Conservation (phyloP, 1,140 invertebrate genomes). For the Vollenhovia emeryi region DNA sequence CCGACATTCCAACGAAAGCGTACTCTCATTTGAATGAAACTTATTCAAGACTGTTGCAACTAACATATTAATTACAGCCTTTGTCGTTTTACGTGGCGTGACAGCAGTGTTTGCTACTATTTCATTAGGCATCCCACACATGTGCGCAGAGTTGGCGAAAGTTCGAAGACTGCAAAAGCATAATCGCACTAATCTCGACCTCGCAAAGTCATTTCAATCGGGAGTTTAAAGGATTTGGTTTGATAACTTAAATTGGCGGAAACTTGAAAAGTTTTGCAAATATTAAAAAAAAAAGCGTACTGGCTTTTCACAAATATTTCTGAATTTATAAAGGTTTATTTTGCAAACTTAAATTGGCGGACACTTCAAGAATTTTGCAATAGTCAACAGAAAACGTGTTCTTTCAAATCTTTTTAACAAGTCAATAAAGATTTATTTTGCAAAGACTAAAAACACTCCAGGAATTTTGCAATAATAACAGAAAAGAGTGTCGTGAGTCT, state of each 20-base stretch:
- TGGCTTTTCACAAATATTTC: neutral
- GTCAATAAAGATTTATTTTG: too few relatives aligned
- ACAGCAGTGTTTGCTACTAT: neutral
- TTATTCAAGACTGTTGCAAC: neutral
- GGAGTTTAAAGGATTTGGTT: neutral
- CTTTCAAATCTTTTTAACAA: too few relatives aligned
- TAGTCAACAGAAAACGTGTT: too few relatives aligned
- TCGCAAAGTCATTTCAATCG: slow-evolving; percentile 3
- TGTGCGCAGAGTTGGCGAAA: neutral
- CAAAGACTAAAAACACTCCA: too few relatives aligned
- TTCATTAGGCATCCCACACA: neutral
- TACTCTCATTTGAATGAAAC: neutral
- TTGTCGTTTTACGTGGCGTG: neutral
- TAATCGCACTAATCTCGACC: neutral
- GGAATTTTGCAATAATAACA: too few relatives aligned
- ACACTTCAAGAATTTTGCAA: too few relatives aligned
- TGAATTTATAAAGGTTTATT: neutral
- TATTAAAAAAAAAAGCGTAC: neutral
- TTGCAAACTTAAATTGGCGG: too few relatives aligned
- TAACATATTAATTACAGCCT: neutral
- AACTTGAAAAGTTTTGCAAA: neutral
- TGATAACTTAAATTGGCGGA: neutral
- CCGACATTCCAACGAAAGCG: neutral
- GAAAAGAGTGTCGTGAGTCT: too few relatives aligned
- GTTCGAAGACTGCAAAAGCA: neutral